Conservation (phyloP, 2,888 invertebrate species). For the Pollenia griseotomentosa region DNA sequence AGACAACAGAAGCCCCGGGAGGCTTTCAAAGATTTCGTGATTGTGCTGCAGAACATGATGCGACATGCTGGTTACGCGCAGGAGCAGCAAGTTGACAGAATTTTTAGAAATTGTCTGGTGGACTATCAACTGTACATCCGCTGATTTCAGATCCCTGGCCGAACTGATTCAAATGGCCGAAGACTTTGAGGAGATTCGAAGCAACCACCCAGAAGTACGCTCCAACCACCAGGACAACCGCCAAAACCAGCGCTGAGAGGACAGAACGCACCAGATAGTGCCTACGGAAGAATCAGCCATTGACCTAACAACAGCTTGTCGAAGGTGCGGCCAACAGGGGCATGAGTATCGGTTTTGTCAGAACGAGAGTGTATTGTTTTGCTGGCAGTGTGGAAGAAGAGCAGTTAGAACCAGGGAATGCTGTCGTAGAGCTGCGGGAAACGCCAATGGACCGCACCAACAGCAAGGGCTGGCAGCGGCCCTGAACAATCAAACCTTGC, state of each 20-base stretch:
- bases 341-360: not conserved
- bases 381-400: conserved; percentile 13
- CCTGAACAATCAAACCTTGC: not conserved
- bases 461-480: conserved; percentile 23
- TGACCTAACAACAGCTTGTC: not conserved
- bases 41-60: not conserved
- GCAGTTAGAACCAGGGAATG: not conserved
- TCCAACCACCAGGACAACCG: not conserved
- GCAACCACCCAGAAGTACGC: not conserved
- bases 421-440: not conserved
- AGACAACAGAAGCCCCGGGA: too few species aligned
- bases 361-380: not conserved
- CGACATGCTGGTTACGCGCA: not conserved
- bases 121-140: not conserved
- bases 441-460: too few species aligned
- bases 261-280: not conserved
- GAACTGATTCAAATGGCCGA: not conserved
- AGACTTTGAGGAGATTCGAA: not conserved
- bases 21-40: not conserved
- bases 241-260: not conserved
- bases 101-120: too few species aligned
- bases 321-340: not conserved
- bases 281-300: not conserved
- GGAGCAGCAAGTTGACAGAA: not conserved
- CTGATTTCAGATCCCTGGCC: not conserved